A percentile compares a stretch with the other conserved stretches of the same genome.
phyloP scores from a whole-genome alignment of 2,888 invertebrate species.

The Holacanthella duospinosa region DNA sequence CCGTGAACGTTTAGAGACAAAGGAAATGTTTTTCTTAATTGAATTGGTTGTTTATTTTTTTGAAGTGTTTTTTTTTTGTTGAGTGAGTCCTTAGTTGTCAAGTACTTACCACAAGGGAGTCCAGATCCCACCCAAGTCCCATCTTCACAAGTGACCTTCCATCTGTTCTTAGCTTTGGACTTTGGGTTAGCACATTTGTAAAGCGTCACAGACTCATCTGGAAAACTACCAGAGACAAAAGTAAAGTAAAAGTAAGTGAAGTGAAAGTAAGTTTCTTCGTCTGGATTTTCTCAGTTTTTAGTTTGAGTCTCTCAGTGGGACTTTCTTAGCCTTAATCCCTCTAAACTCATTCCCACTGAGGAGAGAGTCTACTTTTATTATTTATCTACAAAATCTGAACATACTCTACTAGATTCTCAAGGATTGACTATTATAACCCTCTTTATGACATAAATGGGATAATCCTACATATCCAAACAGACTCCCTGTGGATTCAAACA shows the following conservation, averaged over 20 bases:
- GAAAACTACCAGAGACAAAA: constrained; percentile 46
- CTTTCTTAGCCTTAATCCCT: neutral
- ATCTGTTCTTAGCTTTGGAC: constrained; percentile 51
- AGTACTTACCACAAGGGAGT: constrained; percentile 64
- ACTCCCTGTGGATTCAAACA: too few relatives aligned
- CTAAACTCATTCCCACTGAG: neutral
- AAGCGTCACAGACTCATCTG: constrained; percentile 70
- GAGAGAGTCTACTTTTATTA: neutral
- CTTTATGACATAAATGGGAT: too few relatives aligned
- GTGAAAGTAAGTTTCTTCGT: neutral
- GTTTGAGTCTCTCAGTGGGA: neutral
- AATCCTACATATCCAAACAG: too few relatives aligned
- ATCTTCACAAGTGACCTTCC: constrained; percentile 75
- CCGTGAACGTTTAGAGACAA: too few relatives aligned
- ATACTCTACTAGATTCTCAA: neutral
- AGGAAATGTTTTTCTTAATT: too few relatives aligned
- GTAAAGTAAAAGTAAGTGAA: neutral
- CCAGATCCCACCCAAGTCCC: constrained; percentile 75
- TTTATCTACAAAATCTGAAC: neutral
- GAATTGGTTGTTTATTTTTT: too few relatives aligned
- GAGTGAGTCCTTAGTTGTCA: too few relatives aligned
- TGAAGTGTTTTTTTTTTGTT: too few relatives aligned
- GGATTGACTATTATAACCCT: neutral
- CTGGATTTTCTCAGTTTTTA: neutral
- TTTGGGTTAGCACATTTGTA: constrained; percentile 53